These are phyloP conservation scores for Microcebus tavaratra DNA, from an alignment of 2,113 vertebrate species.

Conservation along the genomic window DNA sequence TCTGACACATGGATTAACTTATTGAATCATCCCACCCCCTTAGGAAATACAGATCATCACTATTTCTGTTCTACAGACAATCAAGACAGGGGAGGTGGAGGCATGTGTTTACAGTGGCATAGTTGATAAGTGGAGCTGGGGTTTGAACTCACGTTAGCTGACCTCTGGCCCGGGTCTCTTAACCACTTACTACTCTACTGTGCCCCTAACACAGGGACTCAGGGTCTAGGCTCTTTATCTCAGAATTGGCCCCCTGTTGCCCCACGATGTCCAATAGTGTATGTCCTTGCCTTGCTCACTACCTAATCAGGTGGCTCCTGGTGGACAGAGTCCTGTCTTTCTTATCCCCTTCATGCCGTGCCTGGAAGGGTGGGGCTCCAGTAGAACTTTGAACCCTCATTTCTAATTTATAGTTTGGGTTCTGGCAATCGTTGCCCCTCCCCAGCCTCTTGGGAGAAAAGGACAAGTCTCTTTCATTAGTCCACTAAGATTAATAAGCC, in stretches of 20 bases:
- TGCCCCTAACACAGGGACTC: not conserved
- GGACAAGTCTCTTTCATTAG: constrained; percentile 25
- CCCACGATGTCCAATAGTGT: no score
- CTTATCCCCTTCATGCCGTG: not conserved
- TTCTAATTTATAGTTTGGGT: not conserved
- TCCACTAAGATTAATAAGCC: not conserved
- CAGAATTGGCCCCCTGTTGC: not conserved
- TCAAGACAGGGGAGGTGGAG: not conserved
- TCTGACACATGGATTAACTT: not conserved
- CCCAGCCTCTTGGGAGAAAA: not conserved
- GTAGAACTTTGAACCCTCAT: not conserved
- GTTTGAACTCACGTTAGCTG: not conserved
- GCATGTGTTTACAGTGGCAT: not conserved
- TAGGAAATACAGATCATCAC: not conserved
- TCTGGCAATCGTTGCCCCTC: not conserved
- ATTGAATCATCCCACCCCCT: no score
- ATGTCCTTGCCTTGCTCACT: not conserved
- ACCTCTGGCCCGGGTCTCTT: not conserved
- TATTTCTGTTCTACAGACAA: not conserved
- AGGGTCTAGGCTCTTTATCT: not conserved
- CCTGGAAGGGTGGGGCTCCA: not conserved
- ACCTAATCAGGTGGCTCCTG: not conserved
- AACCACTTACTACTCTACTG: not conserved
- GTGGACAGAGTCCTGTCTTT: not conserved
- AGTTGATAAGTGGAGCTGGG: not conserved